These are phyloP conservation scores for Scaptomyza flava DNA, from an alignment of 2,888 invertebrate species.

Conservation along the genomic window DNA sequence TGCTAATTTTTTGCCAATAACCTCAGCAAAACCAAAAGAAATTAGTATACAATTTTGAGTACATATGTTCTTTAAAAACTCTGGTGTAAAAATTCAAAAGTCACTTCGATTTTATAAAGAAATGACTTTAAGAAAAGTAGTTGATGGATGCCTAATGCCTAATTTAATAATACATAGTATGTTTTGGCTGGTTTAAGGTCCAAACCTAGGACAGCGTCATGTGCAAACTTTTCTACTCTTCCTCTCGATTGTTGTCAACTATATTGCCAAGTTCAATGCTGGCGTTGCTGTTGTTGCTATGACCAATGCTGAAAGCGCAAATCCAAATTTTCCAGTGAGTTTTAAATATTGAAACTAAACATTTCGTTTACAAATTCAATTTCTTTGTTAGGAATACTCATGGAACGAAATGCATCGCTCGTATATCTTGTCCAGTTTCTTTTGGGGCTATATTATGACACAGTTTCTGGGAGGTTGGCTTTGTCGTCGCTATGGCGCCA, in stretches of 20 bases:
- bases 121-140: neutral
- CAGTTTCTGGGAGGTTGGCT: constrained; percentile 89
- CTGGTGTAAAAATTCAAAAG: neutral
- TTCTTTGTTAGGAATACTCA: constrained; percentile 76
- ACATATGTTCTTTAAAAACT: neutral
- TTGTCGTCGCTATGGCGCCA: constrained; percentile 89
- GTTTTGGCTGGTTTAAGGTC: constrained; percentile 74
- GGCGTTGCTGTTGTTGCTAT: constrained; percentile 91
- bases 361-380: neutral
- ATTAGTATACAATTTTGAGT: too few species aligned
- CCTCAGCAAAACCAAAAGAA: too few species aligned
- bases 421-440: constrained; percentile 89
- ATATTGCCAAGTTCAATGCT: constrained; percentile 88
- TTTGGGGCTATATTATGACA: constrained; percentile 90
- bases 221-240: constrained; percentile 87
- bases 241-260: constrained; percentile 86
- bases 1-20: too few species aligned
- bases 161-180: neutral
- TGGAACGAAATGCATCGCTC: constrained; percentile 86
- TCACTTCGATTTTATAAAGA: neutral
- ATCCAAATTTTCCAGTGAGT: constrained; percentile 85
- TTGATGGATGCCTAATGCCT: neutral
- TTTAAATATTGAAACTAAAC: neutral
- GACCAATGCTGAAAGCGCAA: constrained; percentile 86
- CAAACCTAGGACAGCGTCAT: constrained; percentile 87